These are phyloP conservation scores for Drosophila heteroneura DNA, from an alignment of 2,888 invertebrate species.

Conservation along the genomic window DNA sequence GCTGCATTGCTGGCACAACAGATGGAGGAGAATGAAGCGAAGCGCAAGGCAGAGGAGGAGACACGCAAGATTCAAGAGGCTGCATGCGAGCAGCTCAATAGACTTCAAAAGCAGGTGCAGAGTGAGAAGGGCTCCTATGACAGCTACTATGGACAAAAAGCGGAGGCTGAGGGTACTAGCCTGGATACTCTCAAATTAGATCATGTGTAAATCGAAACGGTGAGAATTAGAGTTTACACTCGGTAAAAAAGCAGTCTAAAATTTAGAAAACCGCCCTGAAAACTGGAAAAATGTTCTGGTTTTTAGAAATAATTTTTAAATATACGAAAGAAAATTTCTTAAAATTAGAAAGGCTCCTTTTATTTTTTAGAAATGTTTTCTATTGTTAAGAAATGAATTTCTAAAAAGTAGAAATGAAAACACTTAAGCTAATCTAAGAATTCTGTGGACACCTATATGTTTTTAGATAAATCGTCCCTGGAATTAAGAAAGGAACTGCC, in stretches of 20 bases:
- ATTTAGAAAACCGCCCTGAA: constrained; percentile 1
- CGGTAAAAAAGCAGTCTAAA: background rate
- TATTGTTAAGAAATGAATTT: background rate
- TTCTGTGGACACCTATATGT: background rate
- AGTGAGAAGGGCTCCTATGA: constrained; percentile 67
- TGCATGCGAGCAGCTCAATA: constrained; percentile 77
- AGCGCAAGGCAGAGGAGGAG: constrained; percentile 77
- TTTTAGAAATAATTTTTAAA: background rate
- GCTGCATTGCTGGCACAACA: constrained; percentile 82
- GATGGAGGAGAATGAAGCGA: constrained; percentile 78
- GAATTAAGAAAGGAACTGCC: background rate
- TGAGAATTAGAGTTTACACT: constrained; percentile 28
- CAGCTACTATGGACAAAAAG: constrained; percentile 71
- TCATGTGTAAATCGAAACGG: constrained; percentile 57
- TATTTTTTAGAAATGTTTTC: background rate
- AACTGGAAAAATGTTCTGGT: background rate
- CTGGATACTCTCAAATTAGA: constrained; percentile 67
- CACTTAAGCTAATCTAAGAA: background rate
- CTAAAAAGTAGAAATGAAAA: constrained; percentile 1
- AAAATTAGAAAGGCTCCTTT: background rate
- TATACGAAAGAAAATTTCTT: background rate
- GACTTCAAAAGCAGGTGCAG: constrained; percentile 70
- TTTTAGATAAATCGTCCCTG: background rate
- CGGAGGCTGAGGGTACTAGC: constrained; percentile 56
- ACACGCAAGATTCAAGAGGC: constrained; percentile 81